Percentiles rank a stretch among this genome's conserved stretches.
Conservation (phyloP, 2,113 vertebrate species). For the Oncorhynchus clarkii region DNA sequence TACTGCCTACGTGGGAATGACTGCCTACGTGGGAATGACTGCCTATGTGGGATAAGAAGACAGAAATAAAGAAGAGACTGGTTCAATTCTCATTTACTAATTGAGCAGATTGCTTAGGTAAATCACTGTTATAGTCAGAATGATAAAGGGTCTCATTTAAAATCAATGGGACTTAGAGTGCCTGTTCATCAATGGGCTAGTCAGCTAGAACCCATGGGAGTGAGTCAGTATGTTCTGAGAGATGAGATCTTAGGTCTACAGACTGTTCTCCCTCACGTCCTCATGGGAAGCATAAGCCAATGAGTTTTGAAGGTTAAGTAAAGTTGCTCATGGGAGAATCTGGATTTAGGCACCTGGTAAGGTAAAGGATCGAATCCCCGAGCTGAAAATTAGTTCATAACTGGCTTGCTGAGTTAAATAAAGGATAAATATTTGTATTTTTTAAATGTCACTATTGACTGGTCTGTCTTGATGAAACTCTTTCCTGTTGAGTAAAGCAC, state of each 20-base stretch:
- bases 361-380: too few species aligned
- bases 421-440: too few species aligned
- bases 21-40: not conserved
- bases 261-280: not conserved
- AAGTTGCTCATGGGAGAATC: not conserved
- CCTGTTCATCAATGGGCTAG: slow-evolving; percentile 36
- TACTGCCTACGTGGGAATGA: not conserved
- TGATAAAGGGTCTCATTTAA: slow-evolving; percentile 36
- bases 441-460: not conserved
- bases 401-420: too few species aligned
- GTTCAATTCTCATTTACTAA: too few species aligned
- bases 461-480: not conserved
- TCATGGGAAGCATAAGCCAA: too few species aligned
- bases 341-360: not conserved
- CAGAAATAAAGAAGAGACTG: not conserved
- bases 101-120: too few species aligned
- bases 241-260: slow-evolving; percentile 1
- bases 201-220: slow-evolving; percentile 32
- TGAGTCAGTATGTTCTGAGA: slow-evolving; percentile 64
- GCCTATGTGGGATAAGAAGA: not conserved
- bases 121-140: too few species aligned
- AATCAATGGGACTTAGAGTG: slow-evolving; percentile 63
- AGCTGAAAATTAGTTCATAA: too few species aligned
- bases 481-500: too few species aligned
- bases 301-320: not conserved